Conservation (phyloP, 2,888 invertebrate genomes). For the Amphipoea oculea region DNA sequence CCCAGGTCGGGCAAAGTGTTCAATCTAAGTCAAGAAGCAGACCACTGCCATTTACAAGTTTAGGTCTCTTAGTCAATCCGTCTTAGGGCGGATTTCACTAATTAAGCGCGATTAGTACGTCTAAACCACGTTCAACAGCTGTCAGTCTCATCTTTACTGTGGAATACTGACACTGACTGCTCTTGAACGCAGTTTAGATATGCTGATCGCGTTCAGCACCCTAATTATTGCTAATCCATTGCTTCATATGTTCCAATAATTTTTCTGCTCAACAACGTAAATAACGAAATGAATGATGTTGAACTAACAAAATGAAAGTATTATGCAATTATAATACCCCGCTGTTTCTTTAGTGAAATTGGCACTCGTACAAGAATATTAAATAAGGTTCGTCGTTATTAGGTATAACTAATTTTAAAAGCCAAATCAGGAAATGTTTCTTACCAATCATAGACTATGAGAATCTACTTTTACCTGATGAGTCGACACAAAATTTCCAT, state of each 20-base stretch:
- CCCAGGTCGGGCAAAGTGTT: neutral
- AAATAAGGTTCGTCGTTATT: neutral
- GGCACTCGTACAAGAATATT: neutral
- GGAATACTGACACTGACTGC: neutral
- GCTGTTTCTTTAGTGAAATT: neutral
- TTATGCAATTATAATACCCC: too few species aligned
- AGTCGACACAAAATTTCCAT: conserved; percentile 32
- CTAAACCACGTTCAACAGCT: neutral
- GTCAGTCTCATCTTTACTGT: neutral
- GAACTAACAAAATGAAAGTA: neutral
- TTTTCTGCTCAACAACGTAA: neutral
- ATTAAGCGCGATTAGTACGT: neutral
- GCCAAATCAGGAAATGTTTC: conserved; percentile 10
- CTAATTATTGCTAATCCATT: neutral
- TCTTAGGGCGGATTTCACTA: neutral
- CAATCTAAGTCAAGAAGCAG: neutral
- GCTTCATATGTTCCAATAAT: neutral
- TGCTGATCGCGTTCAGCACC: neutral
- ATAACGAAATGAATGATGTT: neutral
- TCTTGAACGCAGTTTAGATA: neutral
- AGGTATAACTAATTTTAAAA: neutral
- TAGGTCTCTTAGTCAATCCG: neutral
- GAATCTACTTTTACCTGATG: conserved; percentile 35
- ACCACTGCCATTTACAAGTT: neutral
- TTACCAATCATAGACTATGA: conserved; percentile 15